phyloP scores from a whole-genome alignment of 1,140 invertebrate genomes.

The Eurosta solidaginis region DNA sequence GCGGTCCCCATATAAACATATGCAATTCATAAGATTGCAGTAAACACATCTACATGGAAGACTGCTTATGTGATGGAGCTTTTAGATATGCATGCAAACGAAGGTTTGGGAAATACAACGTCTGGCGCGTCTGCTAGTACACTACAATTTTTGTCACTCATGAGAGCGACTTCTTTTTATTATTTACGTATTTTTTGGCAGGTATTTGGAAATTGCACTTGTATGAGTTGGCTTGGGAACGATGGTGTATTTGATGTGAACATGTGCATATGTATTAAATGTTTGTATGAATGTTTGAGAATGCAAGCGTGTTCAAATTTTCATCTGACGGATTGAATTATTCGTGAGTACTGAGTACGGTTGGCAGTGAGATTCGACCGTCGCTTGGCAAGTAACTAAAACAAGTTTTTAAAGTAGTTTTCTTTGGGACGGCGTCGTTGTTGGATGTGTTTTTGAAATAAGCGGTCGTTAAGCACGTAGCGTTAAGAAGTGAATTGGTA shows the following conservation, averaged over 20 bases:
- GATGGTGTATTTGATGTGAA: not conserved
- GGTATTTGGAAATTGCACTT: not conserved
- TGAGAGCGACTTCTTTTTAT: no score
- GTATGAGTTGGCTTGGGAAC: not conserved
- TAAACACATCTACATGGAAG: no score
- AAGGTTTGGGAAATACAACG: not conserved
- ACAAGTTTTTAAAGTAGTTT: slow-evolving; percentile 52
- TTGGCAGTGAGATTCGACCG: slow-evolving; percentile 31
- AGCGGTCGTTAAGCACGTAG: not conserved
- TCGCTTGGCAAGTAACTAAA: slow-evolving; percentile 28
- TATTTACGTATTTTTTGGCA: no score
- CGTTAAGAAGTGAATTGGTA: not conserved
- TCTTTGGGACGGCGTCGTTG: slow-evolving; percentile 51
- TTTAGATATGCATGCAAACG: no score
- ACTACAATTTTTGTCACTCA: no score
- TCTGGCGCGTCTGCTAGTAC: not conserved
- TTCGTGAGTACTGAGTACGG: slow-evolving; percentile 9
- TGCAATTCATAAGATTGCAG: no score
- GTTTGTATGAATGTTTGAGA: not conserved
- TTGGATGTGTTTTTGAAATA: slow-evolving; percentile 45
- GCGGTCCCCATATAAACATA: no score
- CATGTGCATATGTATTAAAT: not conserved
- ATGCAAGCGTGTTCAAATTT: slow-evolving; percentile 29
- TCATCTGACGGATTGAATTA: slow-evolving; percentile 31
- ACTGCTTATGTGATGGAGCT: no score